phyloP scores from a whole-genome alignment of 2,888 invertebrate genomes.

The Ormyrus nitidulus region DNA sequence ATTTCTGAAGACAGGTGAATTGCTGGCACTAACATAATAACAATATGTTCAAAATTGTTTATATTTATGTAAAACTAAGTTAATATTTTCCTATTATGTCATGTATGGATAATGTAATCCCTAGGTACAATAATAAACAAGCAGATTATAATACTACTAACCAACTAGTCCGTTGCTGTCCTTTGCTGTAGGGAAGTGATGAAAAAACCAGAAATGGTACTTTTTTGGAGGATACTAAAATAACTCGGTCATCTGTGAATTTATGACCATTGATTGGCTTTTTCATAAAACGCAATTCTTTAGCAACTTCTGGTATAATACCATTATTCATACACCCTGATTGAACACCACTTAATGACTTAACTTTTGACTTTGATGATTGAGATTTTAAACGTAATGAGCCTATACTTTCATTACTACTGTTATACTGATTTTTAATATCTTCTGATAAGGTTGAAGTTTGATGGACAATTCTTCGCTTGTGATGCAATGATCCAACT shows the following conservation, averaged over 20 bases:
- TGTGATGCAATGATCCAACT: slow-evolving; percentile 74
- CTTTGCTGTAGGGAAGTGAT: slow-evolving; percentile 88
- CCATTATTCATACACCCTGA: slow-evolving; percentile 72
- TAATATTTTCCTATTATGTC: slow-evolving; percentile 15
- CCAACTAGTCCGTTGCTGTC: slow-evolving; percentile 79
- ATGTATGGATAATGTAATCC: slow-evolving; percentile 14
- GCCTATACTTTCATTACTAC: slow-evolving; percentile 89
- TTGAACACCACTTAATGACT: slow-evolving; percentile 79
- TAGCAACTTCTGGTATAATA: slow-evolving; percentile 72
- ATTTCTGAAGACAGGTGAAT: slow-evolving; percentile 65
- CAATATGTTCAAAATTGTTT: slow-evolving; percentile 38
- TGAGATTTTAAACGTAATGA: slow-evolving; percentile 78
- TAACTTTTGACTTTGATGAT: slow-evolving; percentile 78
- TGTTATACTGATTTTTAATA: slow-evolving; percentile 81
- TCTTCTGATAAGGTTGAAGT: slow-evolving; percentile 76
- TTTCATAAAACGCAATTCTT: slow-evolving; percentile 75
- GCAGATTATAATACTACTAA: slow-evolving; percentile 68
- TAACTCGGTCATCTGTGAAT: slow-evolving; percentile 88
- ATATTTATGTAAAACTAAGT: slow-evolving; percentile 1
- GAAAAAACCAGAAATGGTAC: slow-evolving; percentile 92
- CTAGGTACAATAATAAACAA: slow-evolving; percentile 23
- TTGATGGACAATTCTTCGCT: slow-evolving; percentile 74
- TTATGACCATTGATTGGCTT: slow-evolving; percentile 81
- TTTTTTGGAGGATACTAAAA: slow-evolving; percentile 86
- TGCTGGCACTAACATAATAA: slow-evolving; percentile 61